Base-by-base conservation (phyloP, 64 coral and sea anemone species). In the Platygyra sinensis region DNA sequence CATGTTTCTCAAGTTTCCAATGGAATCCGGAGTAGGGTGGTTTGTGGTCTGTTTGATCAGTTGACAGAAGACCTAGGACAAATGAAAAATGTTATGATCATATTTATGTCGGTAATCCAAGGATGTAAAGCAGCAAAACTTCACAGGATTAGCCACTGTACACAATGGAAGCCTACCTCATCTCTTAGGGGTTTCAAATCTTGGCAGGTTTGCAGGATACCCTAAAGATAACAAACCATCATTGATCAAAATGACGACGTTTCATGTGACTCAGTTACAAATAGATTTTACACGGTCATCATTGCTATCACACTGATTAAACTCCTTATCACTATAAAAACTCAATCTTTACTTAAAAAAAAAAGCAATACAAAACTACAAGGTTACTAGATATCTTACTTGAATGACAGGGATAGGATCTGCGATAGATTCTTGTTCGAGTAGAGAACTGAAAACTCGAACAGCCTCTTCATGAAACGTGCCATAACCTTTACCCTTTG, bases 391-490 rank as follows among this genome's bases (percentile, higher is more conserved):
- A 67, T 42, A 72, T 25, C 52, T 9, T 94, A 99, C 97, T 78
- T 99, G 97, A 92, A 99, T 99, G 11, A 99, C 94, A 22, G 94
- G 94, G 72, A 99, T 96, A 33, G 97, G 97, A 76, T 99, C 86
- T 55, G 93, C 97, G 52, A 99, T 87, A 27, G 94, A 89, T 76
- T 99, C 97, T 94, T 99, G 97, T 29, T 99, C 94, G 29, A 96
- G 94, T 39, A 99, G 42, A 2, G 97, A 99, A 59, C 84, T 88
- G 57, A 99, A 99, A 72, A 99, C 95, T 30, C 97, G 75, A 92
- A 99, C 94, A 67, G 97, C 97, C 74, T 99, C 97, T 91, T 96
- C 94, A 50, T 96, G 94, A 69, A 99, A 99, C 0, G 97, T 99
- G 10, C 97, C 97, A 76, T 99, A 99, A 74, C 91, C 91, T 91